These are phyloP conservation scores for Hypanus sabinus DNA, from an alignment of 2,113 vertebrate species.

Conservation along the genomic window DNA sequence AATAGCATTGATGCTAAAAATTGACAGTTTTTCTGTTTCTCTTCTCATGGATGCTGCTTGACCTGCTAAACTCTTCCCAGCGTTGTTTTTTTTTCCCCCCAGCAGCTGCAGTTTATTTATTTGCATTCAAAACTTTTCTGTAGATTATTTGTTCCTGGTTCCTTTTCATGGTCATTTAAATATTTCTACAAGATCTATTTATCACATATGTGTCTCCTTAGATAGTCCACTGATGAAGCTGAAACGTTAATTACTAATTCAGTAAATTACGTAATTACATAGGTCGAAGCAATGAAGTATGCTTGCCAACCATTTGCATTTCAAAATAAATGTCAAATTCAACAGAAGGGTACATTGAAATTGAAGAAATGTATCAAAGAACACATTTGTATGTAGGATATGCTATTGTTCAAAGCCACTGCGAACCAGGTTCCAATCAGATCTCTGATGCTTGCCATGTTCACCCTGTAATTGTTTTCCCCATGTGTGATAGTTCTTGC, in stretches of 20 bases:
- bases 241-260: neutral
- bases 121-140: slow-evolving; percentile 52
- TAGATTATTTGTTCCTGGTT: slow-evolving; percentile 71
- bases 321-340: neutral
- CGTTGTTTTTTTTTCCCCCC: too few species aligned
- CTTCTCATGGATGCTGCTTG: too few species aligned
- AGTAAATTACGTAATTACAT: neutral
- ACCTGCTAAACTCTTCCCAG: too few species aligned
- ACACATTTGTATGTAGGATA: too few species aligned
- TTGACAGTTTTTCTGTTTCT: slow-evolving; percentile 53
- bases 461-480: too few species aligned
- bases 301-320: neutral
- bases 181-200: slow-evolving; percentile 59
- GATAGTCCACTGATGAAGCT: neutral
- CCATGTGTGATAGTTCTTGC: too few species aligned
- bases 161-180: slow-evolving; percentile 54
- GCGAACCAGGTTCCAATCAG: too few species aligned
- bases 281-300: neutral
- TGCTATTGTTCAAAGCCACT: too few species aligned
- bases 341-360: neutral
- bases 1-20: too few species aligned
- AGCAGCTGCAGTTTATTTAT: too few species aligned
- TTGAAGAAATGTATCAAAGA: neutral
- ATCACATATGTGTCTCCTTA: slow-evolving; percentile 39
- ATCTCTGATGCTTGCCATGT: too few species aligned